These are phyloP conservation scores for Nymphalis polychloros DNA, from an alignment of 2,888 invertebrate genomes.

Conservation along the genomic window DNA sequence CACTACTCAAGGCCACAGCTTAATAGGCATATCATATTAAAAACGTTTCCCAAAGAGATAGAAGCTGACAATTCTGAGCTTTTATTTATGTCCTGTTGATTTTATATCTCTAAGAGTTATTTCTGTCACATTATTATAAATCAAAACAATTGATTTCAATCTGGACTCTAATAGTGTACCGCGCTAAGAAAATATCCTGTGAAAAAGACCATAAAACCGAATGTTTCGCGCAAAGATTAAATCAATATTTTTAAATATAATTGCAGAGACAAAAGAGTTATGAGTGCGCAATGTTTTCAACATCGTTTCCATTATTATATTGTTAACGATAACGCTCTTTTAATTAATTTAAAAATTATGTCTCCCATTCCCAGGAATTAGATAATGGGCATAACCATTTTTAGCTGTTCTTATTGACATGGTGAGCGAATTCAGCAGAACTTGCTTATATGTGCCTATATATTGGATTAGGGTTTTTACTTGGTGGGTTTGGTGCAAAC, in stretches of 20 bases:
- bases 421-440: too few species aligned
- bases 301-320: conserved; percentile 55
- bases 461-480: too few species aligned
- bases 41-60: too few species aligned
- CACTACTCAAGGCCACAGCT: too few species aligned
- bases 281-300: conserved; percentile 61
- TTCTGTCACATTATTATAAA: conserved; percentile 11
- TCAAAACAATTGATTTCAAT: conserved; percentile 15
- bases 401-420: too few species aligned
- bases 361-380: too few species aligned
- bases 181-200: conserved; percentile 26
- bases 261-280: conserved; percentile 77
- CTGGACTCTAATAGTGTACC: conserved; percentile 23
- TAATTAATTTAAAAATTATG: background rate
- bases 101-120: conserved; percentile 9
- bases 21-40: too few species aligned
- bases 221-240: conserved; percentile 63
- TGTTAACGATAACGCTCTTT: conserved; percentile 10
- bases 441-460: too few species aligned
- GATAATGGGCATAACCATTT: too few species aligned
- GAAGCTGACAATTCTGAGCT: too few species aligned
- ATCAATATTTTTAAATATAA: conserved; percentile 78
- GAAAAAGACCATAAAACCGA: conserved; percentile 36
- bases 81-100: background rate
- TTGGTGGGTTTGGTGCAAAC: too few species aligned